A percentile compares a stretch with the other conserved stretches of the same genome.
These are phyloP conservation scores for Pollachius pollachius DNA, from an alignment of 2,113 vertebrate species.

Conservation along the genomic window DNA sequence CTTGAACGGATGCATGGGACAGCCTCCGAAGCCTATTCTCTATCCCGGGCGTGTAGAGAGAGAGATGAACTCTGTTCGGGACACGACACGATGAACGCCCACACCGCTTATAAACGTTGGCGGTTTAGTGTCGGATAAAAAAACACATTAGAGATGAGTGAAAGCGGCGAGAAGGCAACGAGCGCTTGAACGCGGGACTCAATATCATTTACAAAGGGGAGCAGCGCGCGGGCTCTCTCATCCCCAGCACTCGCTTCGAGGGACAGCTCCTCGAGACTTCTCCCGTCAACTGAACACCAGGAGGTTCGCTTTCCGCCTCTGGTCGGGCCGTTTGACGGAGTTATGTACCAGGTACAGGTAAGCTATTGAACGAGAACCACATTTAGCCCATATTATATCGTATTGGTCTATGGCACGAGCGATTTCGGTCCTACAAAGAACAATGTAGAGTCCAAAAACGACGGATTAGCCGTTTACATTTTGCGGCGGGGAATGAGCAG, in stretches of 20 bases:
- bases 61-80: conserved; percentile 1
- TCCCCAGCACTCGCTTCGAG: background rate
- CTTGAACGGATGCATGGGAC: background rate
- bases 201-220: background rate
- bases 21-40: background rate
- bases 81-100: background rate
- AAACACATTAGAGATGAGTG: background rate
- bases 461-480: too few relatives aligned
- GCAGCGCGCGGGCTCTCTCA: background rate
- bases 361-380: background rate
- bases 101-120: background rate
- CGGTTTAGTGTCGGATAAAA: background rate
- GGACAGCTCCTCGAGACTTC: conserved; percentile 1
- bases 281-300: background rate
- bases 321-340: background rate
- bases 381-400: too few relatives aligned
- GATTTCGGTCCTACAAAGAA: too few relatives aligned
- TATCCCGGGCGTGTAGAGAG: background rate
- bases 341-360: conserved; percentile 4
- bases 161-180: background rate
- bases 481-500: too few relatives aligned
- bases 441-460: too few relatives aligned
- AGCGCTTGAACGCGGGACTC: background rate
- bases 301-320: background rate
- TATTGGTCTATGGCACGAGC: background rate